phyloP scores from a whole-genome alignment of 2,888 invertebrate genomes.

The Sturmia bella region DNA sequence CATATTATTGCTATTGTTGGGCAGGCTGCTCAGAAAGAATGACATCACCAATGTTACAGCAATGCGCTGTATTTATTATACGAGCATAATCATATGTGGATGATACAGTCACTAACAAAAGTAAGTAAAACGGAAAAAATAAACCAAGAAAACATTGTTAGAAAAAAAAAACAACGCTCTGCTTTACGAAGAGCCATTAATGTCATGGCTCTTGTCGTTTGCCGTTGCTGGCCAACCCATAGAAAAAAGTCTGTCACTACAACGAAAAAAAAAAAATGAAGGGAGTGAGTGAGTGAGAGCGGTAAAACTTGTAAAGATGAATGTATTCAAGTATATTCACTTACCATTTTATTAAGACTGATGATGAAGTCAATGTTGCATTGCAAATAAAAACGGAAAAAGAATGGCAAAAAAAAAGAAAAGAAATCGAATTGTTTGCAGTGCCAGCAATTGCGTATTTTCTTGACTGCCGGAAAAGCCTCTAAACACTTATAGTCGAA shows the following conservation, averaged over 20 bases:
- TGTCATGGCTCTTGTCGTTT: constrained; percentile 65
- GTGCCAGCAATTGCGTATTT: constrained; percentile 54
- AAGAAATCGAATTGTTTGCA: constrained; percentile 24
- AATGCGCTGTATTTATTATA: constrained; percentile 47
- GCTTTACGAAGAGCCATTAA: constrained; percentile 62
- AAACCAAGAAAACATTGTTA: not conserved
- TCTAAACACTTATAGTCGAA: constrained; percentile 53
- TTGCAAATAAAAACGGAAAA: constrained; percentile 7
- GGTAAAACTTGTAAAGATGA: constrained; percentile 26
- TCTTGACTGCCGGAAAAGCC: constrained; percentile 56
- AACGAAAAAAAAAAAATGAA: constrained; percentile 7
- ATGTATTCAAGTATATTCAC: constrained; percentile 20
- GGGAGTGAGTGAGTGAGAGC: constrained; percentile 28
- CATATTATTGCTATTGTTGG: constrained; percentile 29
- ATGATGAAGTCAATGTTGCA: constrained; percentile 53
- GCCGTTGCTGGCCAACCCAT: constrained; percentile 37
- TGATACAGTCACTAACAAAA: constrained; percentile 20
- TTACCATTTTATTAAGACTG: constrained; percentile 35
- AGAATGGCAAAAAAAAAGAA: not conserved
- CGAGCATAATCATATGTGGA: not conserved
- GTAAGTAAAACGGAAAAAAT: constrained; percentile 25
- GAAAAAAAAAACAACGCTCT: not conserved
- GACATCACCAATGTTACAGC: constrained; percentile 45
- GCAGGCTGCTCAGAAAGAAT: constrained; percentile 13
- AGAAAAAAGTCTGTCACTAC: constrained; percentile 47